Conservation (phyloP, 1,140 invertebrate species). For the Drosophila lacteicornis region DNA sequence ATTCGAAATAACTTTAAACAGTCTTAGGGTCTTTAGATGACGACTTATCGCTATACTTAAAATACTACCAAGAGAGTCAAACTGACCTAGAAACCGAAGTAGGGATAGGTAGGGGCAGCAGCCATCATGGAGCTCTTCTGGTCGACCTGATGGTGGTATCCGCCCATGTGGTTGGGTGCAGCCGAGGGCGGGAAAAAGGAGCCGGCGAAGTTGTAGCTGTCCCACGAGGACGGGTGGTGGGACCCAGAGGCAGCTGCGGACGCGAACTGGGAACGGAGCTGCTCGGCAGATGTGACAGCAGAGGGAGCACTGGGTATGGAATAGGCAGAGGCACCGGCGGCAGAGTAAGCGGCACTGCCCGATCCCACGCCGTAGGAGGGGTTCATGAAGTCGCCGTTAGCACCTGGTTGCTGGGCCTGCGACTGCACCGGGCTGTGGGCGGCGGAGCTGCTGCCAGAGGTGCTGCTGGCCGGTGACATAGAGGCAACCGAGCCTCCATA, state of each 20-base stretch:
- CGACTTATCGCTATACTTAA: constrained; percentile 21
- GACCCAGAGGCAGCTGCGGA: constrained; percentile 73
- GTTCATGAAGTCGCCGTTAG: constrained; percentile 51
- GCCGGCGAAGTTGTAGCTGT: constrained; percentile 78
- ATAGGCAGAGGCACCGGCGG: constrained; percentile 35
- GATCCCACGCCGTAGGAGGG: constrained; percentile 44
- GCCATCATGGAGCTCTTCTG: constrained; percentile 64
- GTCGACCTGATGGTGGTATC: constrained; percentile 66
- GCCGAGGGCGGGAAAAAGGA: constrained; percentile 69
- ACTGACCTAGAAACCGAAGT: constrained; percentile 71
- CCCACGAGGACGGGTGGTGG: constrained; percentile 72
- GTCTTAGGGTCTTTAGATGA: constrained; percentile 56
- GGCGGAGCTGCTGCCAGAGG: constrained; percentile 67
- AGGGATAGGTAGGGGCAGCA: constrained; percentile 64
- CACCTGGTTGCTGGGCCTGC: constrained; percentile 21
- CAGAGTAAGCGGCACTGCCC: constrained; percentile 29
- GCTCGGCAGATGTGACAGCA: constrained; percentile 71
- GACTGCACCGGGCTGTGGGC: constrained; percentile 74
- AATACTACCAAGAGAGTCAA: constrained; percentile 8
- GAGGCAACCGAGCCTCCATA: constrained; percentile 79
- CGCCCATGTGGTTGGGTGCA: constrained; percentile 58
- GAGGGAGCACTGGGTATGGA: constrained; percentile 53
- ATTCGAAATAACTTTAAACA: constrained; percentile 58
- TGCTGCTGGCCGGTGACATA: constrained; percentile 76
- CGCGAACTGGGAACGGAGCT: constrained; percentile 79